These are phyloP conservation scores for Drosophila neotestacea DNA, from an alignment of 2,888 invertebrate genomes.

Conservation along the genomic window DNA sequence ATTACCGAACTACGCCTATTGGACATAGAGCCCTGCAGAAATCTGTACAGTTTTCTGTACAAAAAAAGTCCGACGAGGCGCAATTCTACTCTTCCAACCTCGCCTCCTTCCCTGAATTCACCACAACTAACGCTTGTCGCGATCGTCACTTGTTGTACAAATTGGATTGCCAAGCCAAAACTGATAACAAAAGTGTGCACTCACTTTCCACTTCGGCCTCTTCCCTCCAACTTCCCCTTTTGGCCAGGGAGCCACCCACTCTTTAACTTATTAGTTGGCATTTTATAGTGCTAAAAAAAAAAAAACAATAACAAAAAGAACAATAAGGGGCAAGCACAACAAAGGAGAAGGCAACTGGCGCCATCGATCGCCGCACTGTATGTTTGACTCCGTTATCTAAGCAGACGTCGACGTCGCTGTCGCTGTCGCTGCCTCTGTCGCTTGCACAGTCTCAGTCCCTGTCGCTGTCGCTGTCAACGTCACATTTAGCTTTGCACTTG, in stretches of 20 bases:
- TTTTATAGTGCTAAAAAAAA: slow-evolving; percentile 21
- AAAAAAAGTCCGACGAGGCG: too few species aligned
- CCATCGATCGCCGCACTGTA: slow-evolving; percentile 49
- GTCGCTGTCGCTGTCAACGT: too few species aligned
- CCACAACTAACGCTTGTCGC: slow-evolving; percentile 12
- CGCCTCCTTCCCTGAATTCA: background rate
- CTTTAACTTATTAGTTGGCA: slow-evolving; percentile 20
- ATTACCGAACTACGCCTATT: too few species aligned
- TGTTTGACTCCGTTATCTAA: slow-evolving; percentile 62
- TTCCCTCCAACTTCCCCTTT: background rate
- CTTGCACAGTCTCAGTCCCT: background rate
- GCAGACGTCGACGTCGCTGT: slow-evolving; percentile 6
- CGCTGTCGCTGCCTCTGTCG: slow-evolving; percentile 4
- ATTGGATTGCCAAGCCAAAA: slow-evolving; percentile 20
- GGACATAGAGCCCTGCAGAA: too few species aligned
- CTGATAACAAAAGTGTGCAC: slow-evolving; percentile 18
- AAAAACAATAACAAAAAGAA: slow-evolving; percentile 8
- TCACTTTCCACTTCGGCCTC: background rate
- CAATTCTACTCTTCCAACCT: too few species aligned
- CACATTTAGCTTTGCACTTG: slow-evolving; percentile 37
- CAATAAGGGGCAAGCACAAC: slow-evolving; percentile 32
- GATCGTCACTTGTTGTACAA: slow-evolving; percentile 22
- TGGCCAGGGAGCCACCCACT: slow-evolving; percentile 23
- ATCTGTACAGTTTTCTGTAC: too few species aligned
- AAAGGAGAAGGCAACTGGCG: slow-evolving; percentile 51